phyloP scores from a whole-genome alignment of 2,797 vertebrate species.

The Myotis myotis region DNA sequence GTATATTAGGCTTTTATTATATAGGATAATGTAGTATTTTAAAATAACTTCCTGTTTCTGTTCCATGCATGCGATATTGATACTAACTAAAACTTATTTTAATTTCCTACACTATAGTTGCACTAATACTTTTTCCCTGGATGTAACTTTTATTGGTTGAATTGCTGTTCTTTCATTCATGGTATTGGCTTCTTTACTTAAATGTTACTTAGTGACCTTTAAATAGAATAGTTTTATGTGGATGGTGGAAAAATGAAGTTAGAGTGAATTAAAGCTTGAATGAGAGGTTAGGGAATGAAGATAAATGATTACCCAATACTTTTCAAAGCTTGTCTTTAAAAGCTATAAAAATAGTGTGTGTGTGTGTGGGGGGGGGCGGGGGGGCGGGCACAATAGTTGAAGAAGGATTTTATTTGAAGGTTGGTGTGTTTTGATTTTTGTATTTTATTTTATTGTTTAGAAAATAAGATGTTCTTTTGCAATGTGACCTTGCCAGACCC shows the following conservation, averaged over 20 bases:
- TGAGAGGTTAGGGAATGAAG: not conserved
- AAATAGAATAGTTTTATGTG: not conserved
- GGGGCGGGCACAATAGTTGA: not conserved
- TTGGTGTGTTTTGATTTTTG: not conserved
- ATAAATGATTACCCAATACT: not conserved
- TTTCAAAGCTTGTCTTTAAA: not conserved
- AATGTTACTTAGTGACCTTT: constrained; percentile 7
- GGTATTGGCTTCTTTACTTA: not conserved
- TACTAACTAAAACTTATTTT: constrained; percentile 2
- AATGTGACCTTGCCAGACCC: not conserved
- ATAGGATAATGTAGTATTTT: not conserved
- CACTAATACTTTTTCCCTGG: not conserved
- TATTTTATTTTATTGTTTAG: constrained; percentile 5
- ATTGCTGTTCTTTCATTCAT: constrained; percentile 24
- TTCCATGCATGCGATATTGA: not conserved
- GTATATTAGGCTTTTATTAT: too few species aligned
- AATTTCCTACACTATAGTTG: not conserved
- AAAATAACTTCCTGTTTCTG: not conserved
- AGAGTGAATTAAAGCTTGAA: not conserved
- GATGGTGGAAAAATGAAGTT: not conserved
- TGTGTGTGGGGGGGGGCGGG: fast-evolving
- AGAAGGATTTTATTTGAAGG: not conserved
- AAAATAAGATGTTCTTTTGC: not conserved
- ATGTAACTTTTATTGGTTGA: not conserved
- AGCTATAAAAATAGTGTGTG: not conserved